These are phyloP conservation scores for Whitmania pigra DNA, from an alignment of 1,140 invertebrate species.

Conservation along the genomic window DNA sequence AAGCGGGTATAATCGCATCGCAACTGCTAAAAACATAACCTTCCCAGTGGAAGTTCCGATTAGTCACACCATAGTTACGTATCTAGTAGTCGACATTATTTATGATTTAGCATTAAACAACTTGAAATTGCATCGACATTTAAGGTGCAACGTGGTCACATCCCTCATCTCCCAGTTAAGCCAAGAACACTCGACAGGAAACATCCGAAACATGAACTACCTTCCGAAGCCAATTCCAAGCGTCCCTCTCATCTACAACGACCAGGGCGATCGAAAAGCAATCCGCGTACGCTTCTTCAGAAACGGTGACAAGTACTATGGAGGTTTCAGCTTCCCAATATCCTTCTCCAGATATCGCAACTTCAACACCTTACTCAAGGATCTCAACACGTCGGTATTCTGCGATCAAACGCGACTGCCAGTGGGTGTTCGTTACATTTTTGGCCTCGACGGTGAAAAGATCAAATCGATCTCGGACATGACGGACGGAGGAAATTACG, in stretches of 20 bases:
- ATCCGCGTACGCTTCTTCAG: conserved; percentile 82
- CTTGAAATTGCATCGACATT: too few species aligned
- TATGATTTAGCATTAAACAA: too few species aligned
- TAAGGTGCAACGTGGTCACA: too few species aligned
- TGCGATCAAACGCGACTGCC: conserved; percentile 50
- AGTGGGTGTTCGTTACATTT: conserved; percentile 75
- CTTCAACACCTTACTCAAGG: conserved; percentile 77
- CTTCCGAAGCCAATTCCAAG: too few species aligned
- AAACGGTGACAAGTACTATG: conserved; percentile 87
- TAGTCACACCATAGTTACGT: too few species aligned
- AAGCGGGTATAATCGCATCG: too few species aligned
- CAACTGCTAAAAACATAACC: too few species aligned
- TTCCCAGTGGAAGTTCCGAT: too few species aligned
- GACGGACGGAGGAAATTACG: conserved; percentile 78
- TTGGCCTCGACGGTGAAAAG: conserved; percentile 62
- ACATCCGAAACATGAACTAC: too few species aligned
- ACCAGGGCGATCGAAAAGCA: conserved; percentile 49
- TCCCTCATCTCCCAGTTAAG: too few species aligned
- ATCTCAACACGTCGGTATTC: conserved; percentile 54
- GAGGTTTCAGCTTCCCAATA: conserved; percentile 76
- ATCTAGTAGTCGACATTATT: too few species aligned
- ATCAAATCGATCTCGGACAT: conserved; percentile 58
- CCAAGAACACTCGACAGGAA: too few species aligned
- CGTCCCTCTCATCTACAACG: neutral
- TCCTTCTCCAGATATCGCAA: conserved; percentile 66